Evolutionary conservation across 2,888 invertebrate species (phyloP).

Genomic region (Vanessa cardui): DNA sequence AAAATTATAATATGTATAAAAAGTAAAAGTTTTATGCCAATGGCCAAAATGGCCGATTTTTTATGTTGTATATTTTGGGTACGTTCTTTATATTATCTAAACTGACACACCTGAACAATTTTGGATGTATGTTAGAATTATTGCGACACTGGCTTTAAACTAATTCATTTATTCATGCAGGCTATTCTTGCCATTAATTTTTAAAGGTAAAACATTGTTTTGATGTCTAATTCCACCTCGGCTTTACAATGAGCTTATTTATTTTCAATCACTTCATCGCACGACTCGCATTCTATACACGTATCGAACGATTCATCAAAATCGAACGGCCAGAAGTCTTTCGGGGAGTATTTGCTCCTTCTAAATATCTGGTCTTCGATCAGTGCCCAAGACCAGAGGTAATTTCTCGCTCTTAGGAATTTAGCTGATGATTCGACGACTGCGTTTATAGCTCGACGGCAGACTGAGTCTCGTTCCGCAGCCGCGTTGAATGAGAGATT

Average conservation of each 20-base stretch:
- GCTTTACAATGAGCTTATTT: neutral
- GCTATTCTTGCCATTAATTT: too few species aligned
- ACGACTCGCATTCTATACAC: conserved; percentile 26
- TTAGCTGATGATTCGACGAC: conserved; percentile 54
- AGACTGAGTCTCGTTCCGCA: conserved; percentile 56
- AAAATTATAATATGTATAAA: too few species aligned
- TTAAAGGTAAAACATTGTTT: too few species aligned
- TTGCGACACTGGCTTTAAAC: too few species aligned
- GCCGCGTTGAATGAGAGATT: conserved; percentile 63
- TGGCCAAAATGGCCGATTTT: too few species aligned
- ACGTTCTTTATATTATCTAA: too few species aligned
- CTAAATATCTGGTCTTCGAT: conserved; percentile 58
- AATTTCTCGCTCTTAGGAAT: conserved; percentile 54
- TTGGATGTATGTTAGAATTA: too few species aligned
- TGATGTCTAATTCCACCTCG: too few species aligned
- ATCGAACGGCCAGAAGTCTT: conserved; percentile 55
- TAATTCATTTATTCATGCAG: too few species aligned
- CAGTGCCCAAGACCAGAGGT: conserved; percentile 59
- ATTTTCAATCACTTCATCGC: conserved; percentile 19
- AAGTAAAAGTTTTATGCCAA: too few species aligned
- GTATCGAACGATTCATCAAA: conserved; percentile 42
- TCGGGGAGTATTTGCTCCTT: conserved; percentile 51
- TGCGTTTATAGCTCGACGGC: conserved; percentile 59
- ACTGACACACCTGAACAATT: too few species aligned
- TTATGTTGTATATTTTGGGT: too few species aligned